Conservation (phyloP, 1,140 invertebrate species). For the Bathynomus jamesi region DNA sequence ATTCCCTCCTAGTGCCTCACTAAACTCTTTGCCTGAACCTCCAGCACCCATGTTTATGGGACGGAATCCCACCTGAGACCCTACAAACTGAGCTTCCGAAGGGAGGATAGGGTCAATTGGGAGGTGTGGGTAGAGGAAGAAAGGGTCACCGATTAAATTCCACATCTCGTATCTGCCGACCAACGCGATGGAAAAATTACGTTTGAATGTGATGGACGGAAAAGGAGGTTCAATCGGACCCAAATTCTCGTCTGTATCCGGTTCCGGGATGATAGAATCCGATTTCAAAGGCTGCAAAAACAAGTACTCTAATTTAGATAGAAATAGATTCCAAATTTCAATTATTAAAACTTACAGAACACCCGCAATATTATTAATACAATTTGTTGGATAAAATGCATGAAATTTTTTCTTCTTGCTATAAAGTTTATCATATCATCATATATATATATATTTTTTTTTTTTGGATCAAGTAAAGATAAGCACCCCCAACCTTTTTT, state of each 20-base stretch:
- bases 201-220: conserved; percentile 69
- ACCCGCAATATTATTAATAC: too few relatives aligned
- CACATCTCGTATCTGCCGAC: conserved; percentile 62
- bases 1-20: conserved; percentile 90
- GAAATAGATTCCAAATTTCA: neutral
- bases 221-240: conserved; percentile 89
- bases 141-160: conserved; percentile 82
- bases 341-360: too few relatives aligned
- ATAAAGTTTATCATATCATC: too few relatives aligned
- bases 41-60: conserved; percentile 80
- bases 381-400: too few relatives aligned
- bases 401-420: too few relatives aligned
- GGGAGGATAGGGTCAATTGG: conserved; percentile 81
- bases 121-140: conserved; percentile 75
- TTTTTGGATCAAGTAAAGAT: too few relatives aligned
- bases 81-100: conserved; percentile 79
- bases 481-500: too few relatives aligned
- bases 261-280: conserved; percentile 64
- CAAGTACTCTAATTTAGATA: conserved; percentile 27
- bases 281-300: conserved; percentile 62
- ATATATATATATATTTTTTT: too few relatives aligned
- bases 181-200: conserved; percentile 77
- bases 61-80: conserved; percentile 73
- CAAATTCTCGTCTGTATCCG: conserved; percentile 84
- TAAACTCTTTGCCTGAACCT: conserved; percentile 93